Evolutionary conservation across 2,113 vertebrate genomes (phyloP), one percentile per base, ranked within the genome.

Genomic region (Hassar affinis): DNA sequence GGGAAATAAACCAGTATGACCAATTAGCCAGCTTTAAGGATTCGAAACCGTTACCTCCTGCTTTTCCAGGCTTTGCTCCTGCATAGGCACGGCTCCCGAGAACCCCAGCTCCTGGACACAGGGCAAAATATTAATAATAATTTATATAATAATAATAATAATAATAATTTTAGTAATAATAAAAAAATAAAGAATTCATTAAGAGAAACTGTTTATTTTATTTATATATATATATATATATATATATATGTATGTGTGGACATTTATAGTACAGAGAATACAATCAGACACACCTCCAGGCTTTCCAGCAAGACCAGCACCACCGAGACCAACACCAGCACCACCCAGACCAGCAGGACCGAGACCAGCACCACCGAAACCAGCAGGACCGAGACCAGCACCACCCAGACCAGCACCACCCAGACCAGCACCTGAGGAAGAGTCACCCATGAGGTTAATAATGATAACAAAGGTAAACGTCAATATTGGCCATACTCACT

Each of bases 21-120:
- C 11, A 22, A 42, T 49, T 1, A 22, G 25, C 1, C 12, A 0
- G 0, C 2, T 47, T n/a, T n/a, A n/a, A 45, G 6, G 11, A 33
- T 7, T 52, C 18, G 1, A 14, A 11, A 18, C 2, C 8, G 91
- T 4, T 84, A 93, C 92, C 57, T 85, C 89, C 91, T 51, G 89
- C 79, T 56, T 93, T 94, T 86, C 91, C 90, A 0, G 88, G 90
- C 85, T 92, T 93, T 84, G 11, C 90, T 77, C 85, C 89, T 64
- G 87, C 89, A 56, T 92, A 91, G 5, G 80, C 87, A 79, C 91
- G 84, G 80, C 45, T 90, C 54, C 90, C 92, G 49, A 92, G 78
- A 10, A 92, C 72, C 1, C 92, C 92, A n/a, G 85, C 30, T 10
- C 83, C 92, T 92, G 61, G 4, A 83, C 18, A 38, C 7, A 25